phyloP scores from a whole-genome alignment of 2,888 invertebrate genomes.

The Nomada fucata region DNA sequence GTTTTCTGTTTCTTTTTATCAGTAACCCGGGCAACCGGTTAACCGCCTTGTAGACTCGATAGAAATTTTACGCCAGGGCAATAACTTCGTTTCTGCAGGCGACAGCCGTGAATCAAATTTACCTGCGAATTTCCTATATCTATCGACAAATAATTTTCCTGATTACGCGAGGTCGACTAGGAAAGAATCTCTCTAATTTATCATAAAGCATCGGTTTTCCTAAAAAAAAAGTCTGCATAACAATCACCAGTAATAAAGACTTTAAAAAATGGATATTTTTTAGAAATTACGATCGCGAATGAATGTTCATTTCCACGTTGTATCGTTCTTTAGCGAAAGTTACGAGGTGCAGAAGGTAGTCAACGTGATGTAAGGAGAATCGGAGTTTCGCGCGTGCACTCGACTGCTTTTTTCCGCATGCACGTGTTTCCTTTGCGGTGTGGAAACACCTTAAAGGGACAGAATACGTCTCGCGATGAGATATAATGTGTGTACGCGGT shows the following conservation, averaged over 20 bases:
- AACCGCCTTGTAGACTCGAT: background rate
- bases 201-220: too few relatives aligned
- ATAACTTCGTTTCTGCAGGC: too few relatives aligned
- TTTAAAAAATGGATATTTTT: too few relatives aligned
- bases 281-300: too few relatives aligned
- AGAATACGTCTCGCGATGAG: conserved; percentile 28
- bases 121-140: conserved; percentile 34
- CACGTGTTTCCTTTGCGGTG: conserved; percentile 27
- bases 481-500: conserved; percentile 61
- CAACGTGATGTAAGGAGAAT: conserved; percentile 38
- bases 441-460: conserved; percentile 38
- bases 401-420: conserved; percentile 16
- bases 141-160: conserved; percentile 27
- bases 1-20: too few relatives aligned
- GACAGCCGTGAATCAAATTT: conserved; percentile 17
- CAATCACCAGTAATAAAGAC: too few relatives aligned
- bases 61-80: background rate
- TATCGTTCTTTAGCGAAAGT: conserved; percentile 12
- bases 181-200: background rate
- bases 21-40: too few relatives aligned
- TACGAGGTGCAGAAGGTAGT: conserved; percentile 38
- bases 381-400: conserved; percentile 21
- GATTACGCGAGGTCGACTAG: conserved; percentile 17
- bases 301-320: background rate
- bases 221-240: too few relatives aligned